Conservation (phyloP, 1,140 invertebrate species). For the Hyphantria cunea region DNA sequence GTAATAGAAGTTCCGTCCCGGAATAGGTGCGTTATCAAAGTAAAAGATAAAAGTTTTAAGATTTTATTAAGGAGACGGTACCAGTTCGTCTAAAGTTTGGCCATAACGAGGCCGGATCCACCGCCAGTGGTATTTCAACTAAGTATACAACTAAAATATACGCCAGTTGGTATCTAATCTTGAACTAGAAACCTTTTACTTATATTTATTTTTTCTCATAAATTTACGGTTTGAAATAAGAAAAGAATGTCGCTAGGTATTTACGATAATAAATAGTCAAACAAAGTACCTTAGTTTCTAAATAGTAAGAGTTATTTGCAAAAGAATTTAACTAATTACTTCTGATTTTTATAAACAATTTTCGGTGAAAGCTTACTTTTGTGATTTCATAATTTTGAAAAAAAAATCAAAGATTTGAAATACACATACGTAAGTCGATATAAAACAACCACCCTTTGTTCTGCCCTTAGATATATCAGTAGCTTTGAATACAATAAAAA, state of each 20-base stretch:
- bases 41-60: conserved; percentile 70
- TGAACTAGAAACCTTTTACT: conserved; percentile 5
- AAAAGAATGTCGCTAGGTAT: not conserved
- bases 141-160: conserved; percentile 11
- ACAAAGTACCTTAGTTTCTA: too few relatives aligned
- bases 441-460: too few relatives aligned
- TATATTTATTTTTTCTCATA: not conserved
- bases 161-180: conserved; percentile 13
- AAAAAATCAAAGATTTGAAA: not conserved
- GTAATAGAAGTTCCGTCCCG: conserved; percentile 38
- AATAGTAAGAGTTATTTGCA: too few relatives aligned
- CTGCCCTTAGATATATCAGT: too few relatives aligned
- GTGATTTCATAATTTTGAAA: not conserved
- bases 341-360: too few relatives aligned
- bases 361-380: not conserved
- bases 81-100: conserved; percentile 24
- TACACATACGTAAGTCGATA: too few relatives aligned
- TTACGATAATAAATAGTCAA: too few relatives aligned
- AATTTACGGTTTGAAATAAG: not conserved
- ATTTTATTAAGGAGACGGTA: conserved; percentile 59
- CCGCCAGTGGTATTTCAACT: conserved; percentile 18
- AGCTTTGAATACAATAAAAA: not conserved
- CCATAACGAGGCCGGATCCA: conserved; percentile 17
- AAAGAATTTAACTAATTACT: too few relatives aligned
- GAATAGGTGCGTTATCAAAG: conserved; percentile 48